Conservation (phyloP, 92 coral and sea anemone species). For the Phymanthus crucifer region DNA sequence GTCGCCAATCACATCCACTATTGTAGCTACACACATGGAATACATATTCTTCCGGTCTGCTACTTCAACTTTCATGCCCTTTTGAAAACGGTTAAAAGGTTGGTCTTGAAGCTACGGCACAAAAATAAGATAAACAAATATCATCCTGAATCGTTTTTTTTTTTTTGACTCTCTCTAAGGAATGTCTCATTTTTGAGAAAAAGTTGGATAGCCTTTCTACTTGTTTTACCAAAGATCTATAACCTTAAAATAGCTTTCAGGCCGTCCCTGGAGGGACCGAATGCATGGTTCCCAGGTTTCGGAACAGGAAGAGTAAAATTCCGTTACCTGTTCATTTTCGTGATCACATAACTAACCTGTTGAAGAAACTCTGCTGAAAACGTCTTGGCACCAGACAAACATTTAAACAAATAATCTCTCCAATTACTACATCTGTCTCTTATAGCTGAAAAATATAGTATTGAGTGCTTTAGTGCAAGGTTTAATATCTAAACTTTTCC, state of each 20-base stretch:
- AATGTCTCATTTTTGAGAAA: too few species aligned
- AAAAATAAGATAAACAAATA: background rate
- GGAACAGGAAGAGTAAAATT: background rate
- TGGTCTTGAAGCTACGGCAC: constrained; percentile 78
- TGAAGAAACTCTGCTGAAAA: constrained; percentile 96
- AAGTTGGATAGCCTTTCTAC: too few species aligned
- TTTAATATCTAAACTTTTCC: too few species aligned
- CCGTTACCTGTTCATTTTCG: background rate
- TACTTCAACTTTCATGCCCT: constrained; percentile 99
- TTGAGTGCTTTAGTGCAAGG: too few species aligned
- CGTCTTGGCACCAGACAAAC: constrained; percentile 97
- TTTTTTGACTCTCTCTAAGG: background rate
- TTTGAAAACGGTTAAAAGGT: constrained; percentile 93
- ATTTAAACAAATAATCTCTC: constrained; percentile 91
- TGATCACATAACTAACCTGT: constrained; percentile 49
- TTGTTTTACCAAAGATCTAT: too few species aligned
- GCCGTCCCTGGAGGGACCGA: too few species aligned
- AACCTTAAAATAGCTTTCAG: too few species aligned
- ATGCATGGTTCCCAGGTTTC: too few species aligned
- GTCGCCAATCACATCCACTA: constrained; percentile 97
- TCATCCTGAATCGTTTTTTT: background rate
- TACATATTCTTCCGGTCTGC: constrained; percentile 98
- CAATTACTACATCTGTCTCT: constrained; percentile 87
- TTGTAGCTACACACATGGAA: constrained; percentile 99
- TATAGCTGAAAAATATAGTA: constrained; percentile 49